Evolutionary conservation across 2,113 vertebrate genomes (phyloP).

Genomic region (Pongo abelii): DNA sequence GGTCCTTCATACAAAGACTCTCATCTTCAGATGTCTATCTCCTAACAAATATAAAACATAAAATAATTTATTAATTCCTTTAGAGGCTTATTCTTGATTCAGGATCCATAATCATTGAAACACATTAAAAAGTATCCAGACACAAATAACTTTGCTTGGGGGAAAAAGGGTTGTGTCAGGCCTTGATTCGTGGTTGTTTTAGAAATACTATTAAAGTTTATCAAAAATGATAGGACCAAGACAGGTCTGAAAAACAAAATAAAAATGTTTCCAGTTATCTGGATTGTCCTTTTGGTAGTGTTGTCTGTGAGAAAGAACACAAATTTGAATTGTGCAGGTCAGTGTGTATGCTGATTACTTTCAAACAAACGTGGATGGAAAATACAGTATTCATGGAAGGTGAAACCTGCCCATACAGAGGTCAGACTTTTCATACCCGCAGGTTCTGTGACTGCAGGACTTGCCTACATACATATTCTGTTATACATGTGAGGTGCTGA

Average conservation of each 20-base stretch:
- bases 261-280: neutral
- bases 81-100: neutral
- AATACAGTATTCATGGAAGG: neutral
- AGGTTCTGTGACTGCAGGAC: neutral
- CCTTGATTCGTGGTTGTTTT: neutral
- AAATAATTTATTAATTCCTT: neutral
- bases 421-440: neutral
- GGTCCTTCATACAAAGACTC: neutral
- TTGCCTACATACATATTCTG: neutral
- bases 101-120: neutral
- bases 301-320: neutral
- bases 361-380: neutral
- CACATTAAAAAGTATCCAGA: neutral
- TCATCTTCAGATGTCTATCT: neutral
- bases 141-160: neutral
- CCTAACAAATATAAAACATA: neutral
- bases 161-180: fast-evolving
- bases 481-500: neutral
- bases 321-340: neutral
- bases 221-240: neutral
- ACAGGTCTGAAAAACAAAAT: neutral
- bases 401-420: neutral
- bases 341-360: neutral
- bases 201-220: neutral
- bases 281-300: neutral